Base-by-base conservation (phyloP, 2,113 vertebrate species). In the Orycteropus afer region DNA sequence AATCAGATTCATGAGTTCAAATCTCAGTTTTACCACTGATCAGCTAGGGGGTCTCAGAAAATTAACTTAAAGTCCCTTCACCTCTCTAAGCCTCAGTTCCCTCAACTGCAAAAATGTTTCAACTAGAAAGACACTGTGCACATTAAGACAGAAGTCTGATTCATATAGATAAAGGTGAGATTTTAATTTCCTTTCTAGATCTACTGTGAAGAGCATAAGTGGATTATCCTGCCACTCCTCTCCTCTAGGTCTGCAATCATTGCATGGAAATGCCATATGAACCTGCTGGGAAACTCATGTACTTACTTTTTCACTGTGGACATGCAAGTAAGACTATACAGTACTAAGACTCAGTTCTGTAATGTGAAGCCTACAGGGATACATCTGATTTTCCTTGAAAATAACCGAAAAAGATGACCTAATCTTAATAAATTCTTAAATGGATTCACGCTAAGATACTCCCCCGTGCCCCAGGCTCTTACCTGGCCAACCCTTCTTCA, bases 401-500 rank as follows among this genome's bases (percentile, higher is more conserved):
- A 29, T 14, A 89, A 86, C n/a, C 94, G 37, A 87, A 88, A 96
- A 61, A 20, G 84, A 85, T 29, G n/a, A n/a, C 53, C 55, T 84
- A 23, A 79, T 29, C 51, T 79, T 40, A 61, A 65, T 45, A 59
- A 9, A 29, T 67, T 32, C 8, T 22, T 27, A 11, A 53, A 10
- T 4, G 5, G 61, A 45, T 61, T 85, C 40, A 85, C 23, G 73
- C 80, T 73, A 61, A 42, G 17, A 87, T 2, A 47, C 40, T 18
- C 23, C 53, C 27, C 12, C 49, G n/a, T n/a, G n/a, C 7, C 63
- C 47, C 27, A 6, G 86, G 32, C 86, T 81, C 98, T 98, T 98
- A 99, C 99, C 99, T 99, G 45, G 99, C 99, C 67, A 99, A 95
- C 81, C 99, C 99, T 97, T 99, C 99, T 97, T 99, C 99, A 17